Conservation (phyloP, 2,797 vertebrate species). For the Pteronotus mesoamericanus region DNA sequence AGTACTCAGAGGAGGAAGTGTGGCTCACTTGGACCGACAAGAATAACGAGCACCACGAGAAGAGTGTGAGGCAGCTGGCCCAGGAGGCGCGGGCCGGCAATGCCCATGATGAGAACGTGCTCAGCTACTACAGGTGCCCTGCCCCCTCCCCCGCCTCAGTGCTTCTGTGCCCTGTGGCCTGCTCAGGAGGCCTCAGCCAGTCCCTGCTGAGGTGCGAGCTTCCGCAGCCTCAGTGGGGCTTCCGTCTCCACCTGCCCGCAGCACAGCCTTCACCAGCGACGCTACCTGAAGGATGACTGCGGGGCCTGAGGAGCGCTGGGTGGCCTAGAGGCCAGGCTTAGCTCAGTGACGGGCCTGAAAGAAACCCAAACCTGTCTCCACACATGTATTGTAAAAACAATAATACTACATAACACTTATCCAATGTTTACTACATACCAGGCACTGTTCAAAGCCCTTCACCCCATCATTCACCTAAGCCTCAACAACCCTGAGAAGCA, state of each 20-base stretch:
- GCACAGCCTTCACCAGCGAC: accelerated
- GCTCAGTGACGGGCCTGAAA: not conserved
- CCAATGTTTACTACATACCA: not conserved
- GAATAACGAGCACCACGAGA: slow-evolving; percentile 90
- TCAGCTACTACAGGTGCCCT: slow-evolving; percentile 95
- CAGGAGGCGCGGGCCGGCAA: slow-evolving; percentile 96
- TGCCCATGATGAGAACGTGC: slow-evolving; percentile 92
- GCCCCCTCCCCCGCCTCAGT: not conserved
- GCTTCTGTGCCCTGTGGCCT: not conserved
- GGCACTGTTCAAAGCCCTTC: not conserved
- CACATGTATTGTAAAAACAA: not conserved
- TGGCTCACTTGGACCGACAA: slow-evolving; percentile 97
- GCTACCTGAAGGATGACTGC: not conserved
- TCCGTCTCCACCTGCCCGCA: not conserved
- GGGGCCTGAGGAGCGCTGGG: accelerated
- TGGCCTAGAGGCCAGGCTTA: not conserved
- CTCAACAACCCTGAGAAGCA: not conserved
- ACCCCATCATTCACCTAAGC: not conserved
- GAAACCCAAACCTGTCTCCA: not conserved
- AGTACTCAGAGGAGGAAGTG: slow-evolving; percentile 95
- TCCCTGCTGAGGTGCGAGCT: not conserved
- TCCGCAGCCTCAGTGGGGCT: accelerated
- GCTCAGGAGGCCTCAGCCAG: accelerated
- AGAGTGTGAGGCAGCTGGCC: slow-evolving; percentile 93
- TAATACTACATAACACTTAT: no score